Conservation (phyloP, 1,140 invertebrate genomes). For the Leptinotarsa texana region DNA sequence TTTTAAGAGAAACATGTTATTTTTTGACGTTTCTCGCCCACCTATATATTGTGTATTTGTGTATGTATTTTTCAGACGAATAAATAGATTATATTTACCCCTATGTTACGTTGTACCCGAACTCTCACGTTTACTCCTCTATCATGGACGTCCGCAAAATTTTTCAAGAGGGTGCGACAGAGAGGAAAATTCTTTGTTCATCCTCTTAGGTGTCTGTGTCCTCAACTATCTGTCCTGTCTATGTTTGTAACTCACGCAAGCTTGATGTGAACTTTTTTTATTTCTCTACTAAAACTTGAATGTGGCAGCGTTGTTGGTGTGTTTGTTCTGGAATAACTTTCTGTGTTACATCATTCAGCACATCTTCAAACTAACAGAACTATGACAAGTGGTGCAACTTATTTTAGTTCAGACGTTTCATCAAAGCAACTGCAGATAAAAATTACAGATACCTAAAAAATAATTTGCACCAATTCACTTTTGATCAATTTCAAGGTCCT, state of each 20-base stretch:
- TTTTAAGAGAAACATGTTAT: conserved; percentile 40
- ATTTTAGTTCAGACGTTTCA: neutral
- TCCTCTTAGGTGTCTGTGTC: conserved; percentile 14
- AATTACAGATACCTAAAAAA: neutral
- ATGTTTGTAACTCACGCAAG: conserved; percentile 27
- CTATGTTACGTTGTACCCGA: conserved; percentile 13
- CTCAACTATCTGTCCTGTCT: conserved; percentile 27
- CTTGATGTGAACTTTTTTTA: neutral
- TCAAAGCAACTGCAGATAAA: too few species aligned
- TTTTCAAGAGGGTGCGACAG: neutral
- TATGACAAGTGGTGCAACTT: neutral
- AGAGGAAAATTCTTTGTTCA: conserved; percentile 4
- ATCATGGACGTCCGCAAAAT: neutral
- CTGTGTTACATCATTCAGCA: conserved; percentile 6
- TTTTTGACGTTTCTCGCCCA: conserved; percentile 46
- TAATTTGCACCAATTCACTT: neutral
- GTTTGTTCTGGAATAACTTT: neutral
- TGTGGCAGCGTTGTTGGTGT: neutral
- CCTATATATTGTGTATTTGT: conserved; percentile 51
- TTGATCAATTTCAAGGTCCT: neutral
- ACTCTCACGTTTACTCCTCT: neutral
- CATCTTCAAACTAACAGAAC: neutral
- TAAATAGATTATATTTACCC: conserved; percentile 30
- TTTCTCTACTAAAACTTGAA: neutral
- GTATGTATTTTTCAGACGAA: neutral